These are phyloP conservation scores for Mimas tiliae DNA, from an alignment of 2,888 invertebrate genomes.

Conservation along the genomic window DNA sequence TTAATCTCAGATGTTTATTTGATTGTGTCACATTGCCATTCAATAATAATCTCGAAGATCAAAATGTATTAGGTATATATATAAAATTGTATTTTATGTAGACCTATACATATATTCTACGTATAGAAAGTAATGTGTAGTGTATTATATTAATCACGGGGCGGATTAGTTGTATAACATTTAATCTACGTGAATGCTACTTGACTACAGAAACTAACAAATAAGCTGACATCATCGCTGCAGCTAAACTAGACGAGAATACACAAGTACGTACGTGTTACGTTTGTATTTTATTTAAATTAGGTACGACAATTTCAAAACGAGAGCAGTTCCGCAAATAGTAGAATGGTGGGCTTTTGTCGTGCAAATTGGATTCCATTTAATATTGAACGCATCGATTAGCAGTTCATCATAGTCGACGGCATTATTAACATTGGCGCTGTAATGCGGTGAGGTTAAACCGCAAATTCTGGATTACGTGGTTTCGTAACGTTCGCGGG, in stretches of 20 bases:
- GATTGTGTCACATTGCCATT: not conserved
- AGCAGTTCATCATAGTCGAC: slow-evolving; percentile 43
- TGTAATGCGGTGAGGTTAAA: slow-evolving; percentile 34
- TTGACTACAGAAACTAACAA: slow-evolving; percentile 33
- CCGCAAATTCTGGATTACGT: slow-evolving; percentile 46
- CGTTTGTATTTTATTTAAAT: slow-evolving; percentile 19
- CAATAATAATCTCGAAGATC: too few relatives aligned
- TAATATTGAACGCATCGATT: slow-evolving; percentile 31
- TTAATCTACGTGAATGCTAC: slow-evolving; percentile 45
- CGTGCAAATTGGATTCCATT: slow-evolving; percentile 26
- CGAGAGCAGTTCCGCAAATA: slow-evolving; percentile 37
- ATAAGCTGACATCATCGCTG: slow-evolving; percentile 51
- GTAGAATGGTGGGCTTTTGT: slow-evolving; percentile 32
- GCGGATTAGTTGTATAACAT: slow-evolving; percentile 50
- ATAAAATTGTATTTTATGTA: not conserved
- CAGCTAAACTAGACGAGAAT: slow-evolving; percentile 14
- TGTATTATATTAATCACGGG: slow-evolving; percentile 42
- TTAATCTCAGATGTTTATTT: not conserved
- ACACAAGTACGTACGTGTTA: slow-evolving; percentile 10
- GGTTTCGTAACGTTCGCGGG: slow-evolving; percentile 34
- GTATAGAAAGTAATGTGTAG: not conserved
- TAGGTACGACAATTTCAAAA: slow-evolving; percentile 31
- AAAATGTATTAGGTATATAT: not conserved
- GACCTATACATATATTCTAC: not conserved
- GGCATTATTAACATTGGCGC: slow-evolving; percentile 41